Evolutionary conservation across 2,888 invertebrate species (phyloP), one percentile per base, ranked within the genome.

Genomic region (Eristalis tenax): DNA sequence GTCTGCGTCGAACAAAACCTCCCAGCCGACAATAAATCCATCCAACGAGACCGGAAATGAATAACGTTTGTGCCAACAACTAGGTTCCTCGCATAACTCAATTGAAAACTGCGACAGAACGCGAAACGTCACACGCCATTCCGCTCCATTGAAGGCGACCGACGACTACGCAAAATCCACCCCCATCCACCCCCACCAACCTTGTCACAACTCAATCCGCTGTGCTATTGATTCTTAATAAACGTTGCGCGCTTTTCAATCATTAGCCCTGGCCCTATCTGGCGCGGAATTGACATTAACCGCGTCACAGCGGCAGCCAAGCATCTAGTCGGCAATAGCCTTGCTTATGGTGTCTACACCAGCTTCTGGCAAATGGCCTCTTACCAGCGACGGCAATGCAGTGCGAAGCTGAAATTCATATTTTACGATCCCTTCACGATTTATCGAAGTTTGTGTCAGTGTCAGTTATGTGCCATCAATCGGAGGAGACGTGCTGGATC

Each of bases 21-120:
- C 32, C 32, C 32, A 32, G n/a, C n/a, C 32, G 6, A 76, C 68
- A 76, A 26, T n/a, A n/a, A 76, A 76, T 76, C 68, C 15, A 3
- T 59, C 10, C 40, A 2, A 6, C 32, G 6, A 28, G 59, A 40
- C 43, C 38, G 43, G 61, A 69, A 35, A 69, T 69, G 61, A 69
- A 69, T 69, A 77, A 69, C 61, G 61, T 77, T 77, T 77, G 61
- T 5, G 61, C 76, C 28, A 18, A 77, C 69, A 77, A 77, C 69
- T 77, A 63, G 63, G 40, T 23, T 26, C 26, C 43, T 50, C 50
- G 50, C 50, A 50, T 50, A 50, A 50, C 50, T 50, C 50, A 50
- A 50, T 50, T 50, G 18, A 6, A 50, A 50, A 4, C 18, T 22
- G 18, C 50, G 18, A 18, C 50, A 2, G 50, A 18, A 18, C 0